These are phyloP conservation scores for Lycodopsis pacificus DNA, from an alignment of 2,797 vertebrate species.

Conservation along the genomic window DNA sequence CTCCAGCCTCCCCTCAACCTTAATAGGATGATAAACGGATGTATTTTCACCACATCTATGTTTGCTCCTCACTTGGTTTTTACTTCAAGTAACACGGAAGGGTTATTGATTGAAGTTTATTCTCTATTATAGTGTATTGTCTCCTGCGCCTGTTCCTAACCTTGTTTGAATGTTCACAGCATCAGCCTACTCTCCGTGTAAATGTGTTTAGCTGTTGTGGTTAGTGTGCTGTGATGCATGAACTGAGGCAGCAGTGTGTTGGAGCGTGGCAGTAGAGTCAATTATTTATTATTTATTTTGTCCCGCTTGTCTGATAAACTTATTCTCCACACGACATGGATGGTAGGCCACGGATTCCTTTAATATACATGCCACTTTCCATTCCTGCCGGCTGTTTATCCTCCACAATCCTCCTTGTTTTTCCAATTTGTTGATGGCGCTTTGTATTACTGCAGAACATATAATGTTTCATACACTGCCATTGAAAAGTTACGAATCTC, in stretches of 20 bases:
- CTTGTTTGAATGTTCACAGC: background rate
- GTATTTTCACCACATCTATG: too few relatives aligned
- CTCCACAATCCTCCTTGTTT: slow-evolving; percentile 17
- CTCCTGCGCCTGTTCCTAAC: background rate
- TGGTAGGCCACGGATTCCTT: slow-evolving; percentile 1
- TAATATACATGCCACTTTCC: slow-evolving; percentile 15
- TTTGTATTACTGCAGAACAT: background rate
- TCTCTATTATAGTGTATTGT: background rate
- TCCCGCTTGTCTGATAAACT: slow-evolving; percentile 10
- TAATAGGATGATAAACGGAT: too few relatives aligned
- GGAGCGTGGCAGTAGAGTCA: background rate
- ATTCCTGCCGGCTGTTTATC: slow-evolving; percentile 4
- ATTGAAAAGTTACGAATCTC: background rate
- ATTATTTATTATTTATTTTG: slow-evolving; percentile 26
- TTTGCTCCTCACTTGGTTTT: background rate
- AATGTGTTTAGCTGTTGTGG: background rate
- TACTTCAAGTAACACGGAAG: background rate
- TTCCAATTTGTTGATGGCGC: slow-evolving; percentile 3
- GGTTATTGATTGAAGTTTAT: background rate
- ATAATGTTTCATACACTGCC: background rate
- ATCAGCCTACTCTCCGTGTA: background rate
- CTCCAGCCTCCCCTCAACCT: too few relatives aligned
- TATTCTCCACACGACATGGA: slow-evolving; percentile 17
- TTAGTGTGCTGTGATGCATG: background rate
- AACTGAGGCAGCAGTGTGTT: slow-evolving; percentile 4